Evolutionary conservation across 2,888 invertebrate genomes (phyloP), one percentile per base, ranked within the genome.

Genomic region (Volucella inflata): DNA sequence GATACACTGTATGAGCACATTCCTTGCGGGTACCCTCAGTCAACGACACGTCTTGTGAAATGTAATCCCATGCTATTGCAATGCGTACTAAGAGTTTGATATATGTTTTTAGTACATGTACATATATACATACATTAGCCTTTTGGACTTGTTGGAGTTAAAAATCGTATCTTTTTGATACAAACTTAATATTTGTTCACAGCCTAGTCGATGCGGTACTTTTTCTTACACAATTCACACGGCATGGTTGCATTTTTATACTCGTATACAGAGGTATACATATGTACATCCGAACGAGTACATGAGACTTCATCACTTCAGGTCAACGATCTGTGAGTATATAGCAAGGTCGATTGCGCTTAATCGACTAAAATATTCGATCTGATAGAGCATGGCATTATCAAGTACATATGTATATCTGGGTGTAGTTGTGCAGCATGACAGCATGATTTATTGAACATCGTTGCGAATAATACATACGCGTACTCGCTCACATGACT

Each of bases 221-320:
- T 48, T 44, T 53, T 85, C 80, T 80, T 76, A 57, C 76, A 75
- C 80, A 79, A 80, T 84, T 84, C 80, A 84, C 84, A 84, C 70
- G 79, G 62, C n/a, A 50, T 71, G 65, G 44, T 36, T 55, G 51
- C 60, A 38, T 11, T 59, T 59, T 67, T 65, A 17, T 72, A 51
- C 4, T 30, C 30, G 30, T 30, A 30, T 6, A 30, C 6, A 30
- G 0, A 2, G 21, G 21, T 21, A 21, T 4, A 21, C 4, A 30
- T 0, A 1, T 6, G 6, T 30, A 30, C 30, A 30, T 30, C 2
- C 30, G 30, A 6, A 30, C 30, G 30, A 6, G 30, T 30, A 21
- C 48, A 36, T 36, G 36, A 53, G 11, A 12, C 57, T 17, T 36
- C 40, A 46, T 36, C 17, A 40, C 46, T 40, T 57, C 62, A 48